Evolutionary conservation across 35 echinoderm and acorn worm species (phyloP).

Genomic region (Stichopus chloronotus): DNA sequence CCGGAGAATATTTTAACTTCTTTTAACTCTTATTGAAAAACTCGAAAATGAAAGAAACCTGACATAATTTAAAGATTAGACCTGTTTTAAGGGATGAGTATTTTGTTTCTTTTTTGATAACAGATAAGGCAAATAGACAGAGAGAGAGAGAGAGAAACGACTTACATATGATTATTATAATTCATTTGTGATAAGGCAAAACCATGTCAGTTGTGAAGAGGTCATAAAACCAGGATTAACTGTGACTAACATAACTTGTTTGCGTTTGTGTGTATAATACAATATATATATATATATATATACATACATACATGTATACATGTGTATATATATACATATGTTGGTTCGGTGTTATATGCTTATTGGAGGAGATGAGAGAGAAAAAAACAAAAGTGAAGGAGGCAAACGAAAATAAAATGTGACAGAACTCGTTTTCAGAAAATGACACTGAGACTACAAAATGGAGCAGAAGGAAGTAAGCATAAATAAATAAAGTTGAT

Average conservation of each 20-base stretch:
- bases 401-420: too few species aligned
- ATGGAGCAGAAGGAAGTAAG: too few species aligned
- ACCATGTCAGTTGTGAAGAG: background rate
- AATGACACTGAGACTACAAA: too few species aligned
- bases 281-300: too few species aligned
- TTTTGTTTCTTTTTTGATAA: background rate
- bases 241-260: background rate
- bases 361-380: too few species aligned
- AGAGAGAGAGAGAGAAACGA: background rate
- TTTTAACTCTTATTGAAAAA: background rate
- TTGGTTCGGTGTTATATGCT: too few species aligned
- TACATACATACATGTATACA: too few species aligned
- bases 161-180: background rate
- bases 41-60: background rate
- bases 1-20: background rate
- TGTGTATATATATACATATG: background rate
- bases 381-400: too few species aligned
- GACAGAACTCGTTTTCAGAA: too few species aligned
- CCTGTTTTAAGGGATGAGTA: background rate
- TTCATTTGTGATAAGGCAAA: background rate
- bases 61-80: conserved; percentile 12
- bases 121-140: background rate
- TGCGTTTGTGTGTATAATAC: too few species aligned
- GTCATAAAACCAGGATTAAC: background rate
- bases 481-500: too few species aligned